Percentiles rank a stretch among this genome's conserved stretches.
phyloP scores from a whole-genome alignment of 2,888 invertebrate genomes.

The Pediacus dermestoides region DNA sequence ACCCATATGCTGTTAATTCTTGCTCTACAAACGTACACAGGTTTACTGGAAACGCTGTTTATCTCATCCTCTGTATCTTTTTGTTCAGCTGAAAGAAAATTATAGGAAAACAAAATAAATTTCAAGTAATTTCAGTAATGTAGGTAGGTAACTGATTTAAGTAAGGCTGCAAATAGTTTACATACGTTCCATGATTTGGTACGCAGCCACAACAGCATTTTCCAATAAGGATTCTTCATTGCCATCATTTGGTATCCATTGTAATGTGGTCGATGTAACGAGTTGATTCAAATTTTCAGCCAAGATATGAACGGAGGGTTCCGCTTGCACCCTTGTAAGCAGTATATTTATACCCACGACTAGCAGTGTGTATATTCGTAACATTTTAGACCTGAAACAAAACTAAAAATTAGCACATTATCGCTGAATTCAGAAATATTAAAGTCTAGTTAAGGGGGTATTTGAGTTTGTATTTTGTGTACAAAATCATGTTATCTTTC shows the following conservation, averaged over 20 bases:
- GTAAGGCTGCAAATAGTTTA: slow-evolving; percentile 1
- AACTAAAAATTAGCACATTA: too few relatives aligned
- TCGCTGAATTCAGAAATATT: too few relatives aligned
- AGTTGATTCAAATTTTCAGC: slow-evolving; percentile 57
- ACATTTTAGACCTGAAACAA: slow-evolving; percentile 24
- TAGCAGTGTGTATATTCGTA: slow-evolving; percentile 17
- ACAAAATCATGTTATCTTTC: too few relatives aligned
- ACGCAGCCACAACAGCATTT: slow-evolving; percentile 66
- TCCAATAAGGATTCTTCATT: slow-evolving; percentile 51
- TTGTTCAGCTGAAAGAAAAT: slow-evolving; percentile 2
- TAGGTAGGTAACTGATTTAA: background rate
- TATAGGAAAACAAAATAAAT: slow-evolving; percentile 2
- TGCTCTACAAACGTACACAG: slow-evolving; percentile 72
- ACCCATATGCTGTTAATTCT: slow-evolving; percentile 69
- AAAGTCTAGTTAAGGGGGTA: too few relatives aligned
- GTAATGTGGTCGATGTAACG: slow-evolving; percentile 75
- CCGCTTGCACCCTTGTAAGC: too few relatives aligned
- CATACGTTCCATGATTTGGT: slow-evolving; percentile 37
- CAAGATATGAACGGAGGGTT: slow-evolving; percentile 41
- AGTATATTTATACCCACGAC: slow-evolving; percentile 35
- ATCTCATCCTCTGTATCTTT: slow-evolving; percentile 59
- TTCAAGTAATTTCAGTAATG: slow-evolving; percentile 4
- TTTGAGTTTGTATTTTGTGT: too few relatives aligned
- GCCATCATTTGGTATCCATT: slow-evolving; percentile 63
- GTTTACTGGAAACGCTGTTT: slow-evolving; percentile 43